Base-by-base conservation (phyloP, 2,113 vertebrate genomes). In the Paradoxurus hermaphroditus region DNA sequence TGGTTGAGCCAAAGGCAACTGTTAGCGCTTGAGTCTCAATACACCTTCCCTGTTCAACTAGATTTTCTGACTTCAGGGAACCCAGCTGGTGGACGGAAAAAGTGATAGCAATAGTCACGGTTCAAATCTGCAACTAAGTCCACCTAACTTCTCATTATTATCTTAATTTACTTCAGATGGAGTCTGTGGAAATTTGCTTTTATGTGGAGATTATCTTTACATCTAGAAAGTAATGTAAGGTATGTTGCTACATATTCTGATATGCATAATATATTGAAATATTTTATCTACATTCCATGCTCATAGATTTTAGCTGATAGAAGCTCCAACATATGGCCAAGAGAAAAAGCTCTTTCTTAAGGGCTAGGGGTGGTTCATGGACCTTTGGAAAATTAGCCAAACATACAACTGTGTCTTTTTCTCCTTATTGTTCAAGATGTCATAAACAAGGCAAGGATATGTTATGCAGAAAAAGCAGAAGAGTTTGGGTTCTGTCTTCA, bases 41-140 rank as follows among this genome's bases (percentile, higher is more conserved):
- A 34, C 19, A 46, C 67, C 75, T 85, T 97, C 39, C 81, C 91
- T 77, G 63, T 75, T 97, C 63, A 81, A 49, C 89, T 93, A 36
- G 67, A 49, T 70, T 94, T 97, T 65, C 86, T 97, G 83, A 96
- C 72, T 96, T 93, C 5, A 53, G 83, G 94, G 83, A 91, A 62
- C 79, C 70, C 73, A 87, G 92, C 56, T 97, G 95, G 82, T 78
- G 3, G 46, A 56, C 19, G 12, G 49, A 49, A 70, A 93, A 89
- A 72, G 31, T 29, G 56, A 83, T 19, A 27, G 2, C 34, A 87
- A 51, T 11, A 49, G 25, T 90, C 67, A 86, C 5, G 8, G 67
- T 83, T 95, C 78, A 94, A 34, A 88, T 90, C 14, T 59, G 36
- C 46, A 41, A 34, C 36, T 31, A 27, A 88, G 13, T 82, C 73